phyloP scores from a whole-genome alignment of 1,140 invertebrate species.

The Lasioglossum baleicum region DNA sequence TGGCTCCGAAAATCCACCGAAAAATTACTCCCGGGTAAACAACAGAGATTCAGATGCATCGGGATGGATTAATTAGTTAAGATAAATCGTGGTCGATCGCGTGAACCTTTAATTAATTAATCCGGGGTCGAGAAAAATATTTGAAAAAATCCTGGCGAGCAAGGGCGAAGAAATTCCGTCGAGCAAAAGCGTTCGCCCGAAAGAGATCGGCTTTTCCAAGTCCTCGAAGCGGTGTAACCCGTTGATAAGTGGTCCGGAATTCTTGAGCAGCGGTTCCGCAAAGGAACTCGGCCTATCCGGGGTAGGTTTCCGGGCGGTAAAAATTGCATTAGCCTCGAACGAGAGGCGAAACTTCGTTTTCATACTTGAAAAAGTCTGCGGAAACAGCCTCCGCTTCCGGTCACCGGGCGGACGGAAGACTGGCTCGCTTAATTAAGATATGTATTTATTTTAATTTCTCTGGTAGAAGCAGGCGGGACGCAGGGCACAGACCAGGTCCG shows the following conservation, averaged over 20 bases:
- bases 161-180: not conserved
- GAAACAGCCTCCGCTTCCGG: slow-evolving; percentile 36
- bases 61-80: too few relatives aligned
- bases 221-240: too few relatives aligned
- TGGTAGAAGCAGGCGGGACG: slow-evolving; percentile 58
- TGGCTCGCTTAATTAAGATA: slow-evolving; percentile 78
- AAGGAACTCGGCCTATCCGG: not conserved
- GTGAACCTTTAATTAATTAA: too few relatives aligned
- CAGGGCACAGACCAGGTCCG: slow-evolving; percentile 51
- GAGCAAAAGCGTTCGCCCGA: too few relatives aligned
- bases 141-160: slow-evolving; percentile 34
- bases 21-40: too few relatives aligned
- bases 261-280: not conserved
- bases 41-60: too few relatives aligned
- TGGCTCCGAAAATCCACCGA: too few relatives aligned
- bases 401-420: slow-evolving; percentile 67
- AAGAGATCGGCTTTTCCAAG: too few relatives aligned
- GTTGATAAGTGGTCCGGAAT: too few relatives aligned
- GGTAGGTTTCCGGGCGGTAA: not conserved
- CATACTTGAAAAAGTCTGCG: slow-evolving; percentile 28
- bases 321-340: slow-evolving; percentile 18
- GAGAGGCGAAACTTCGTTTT: slow-evolving; percentile 20
- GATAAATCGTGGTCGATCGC: too few relatives aligned
- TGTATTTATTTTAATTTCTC: slow-evolving; percentile 80
- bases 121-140: slow-evolving; percentile 31